phyloP scores from a whole-genome alignment of 2,113 vertebrate species.

The Macrotis lagotis region DNA sequence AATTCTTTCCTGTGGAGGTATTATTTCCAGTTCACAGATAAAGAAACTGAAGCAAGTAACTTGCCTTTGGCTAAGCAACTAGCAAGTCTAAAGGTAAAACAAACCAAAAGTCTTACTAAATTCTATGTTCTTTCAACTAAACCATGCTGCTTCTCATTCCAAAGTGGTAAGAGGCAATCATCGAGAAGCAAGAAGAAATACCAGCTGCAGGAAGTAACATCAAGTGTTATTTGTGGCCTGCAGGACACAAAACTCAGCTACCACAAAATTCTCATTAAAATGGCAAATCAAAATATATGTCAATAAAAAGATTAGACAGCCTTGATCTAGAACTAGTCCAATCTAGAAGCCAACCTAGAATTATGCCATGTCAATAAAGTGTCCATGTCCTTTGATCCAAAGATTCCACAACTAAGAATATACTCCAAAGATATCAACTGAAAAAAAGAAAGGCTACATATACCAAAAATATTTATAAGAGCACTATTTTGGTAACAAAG shows the following conservation, averaged over 20 bases:
- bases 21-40: background rate
- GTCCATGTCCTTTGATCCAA: background rate
- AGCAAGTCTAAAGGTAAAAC: background rate
- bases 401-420: background rate
- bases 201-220: background rate
- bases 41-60: background rate
- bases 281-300: too few relatives aligned
- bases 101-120: background rate
- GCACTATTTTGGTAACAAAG: background rate
- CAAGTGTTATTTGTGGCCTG: too few relatives aligned
- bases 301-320: too few relatives aligned
- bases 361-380: background rate
- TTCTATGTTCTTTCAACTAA: background rate
- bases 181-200: background rate
- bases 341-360: background rate
- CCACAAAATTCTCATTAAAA: too few relatives aligned
- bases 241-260: too few relatives aligned
- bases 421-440: background rate
- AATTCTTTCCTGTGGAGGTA: background rate
- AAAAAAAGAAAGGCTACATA: background rate
- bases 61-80: background rate
- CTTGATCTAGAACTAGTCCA: background rate
- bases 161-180: background rate
- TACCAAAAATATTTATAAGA: background rate
- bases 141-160: background rate